Evolutionary conservation across 2,888 invertebrate genomes (phyloP).

Genomic region (Gerosis bhagava): DNA sequence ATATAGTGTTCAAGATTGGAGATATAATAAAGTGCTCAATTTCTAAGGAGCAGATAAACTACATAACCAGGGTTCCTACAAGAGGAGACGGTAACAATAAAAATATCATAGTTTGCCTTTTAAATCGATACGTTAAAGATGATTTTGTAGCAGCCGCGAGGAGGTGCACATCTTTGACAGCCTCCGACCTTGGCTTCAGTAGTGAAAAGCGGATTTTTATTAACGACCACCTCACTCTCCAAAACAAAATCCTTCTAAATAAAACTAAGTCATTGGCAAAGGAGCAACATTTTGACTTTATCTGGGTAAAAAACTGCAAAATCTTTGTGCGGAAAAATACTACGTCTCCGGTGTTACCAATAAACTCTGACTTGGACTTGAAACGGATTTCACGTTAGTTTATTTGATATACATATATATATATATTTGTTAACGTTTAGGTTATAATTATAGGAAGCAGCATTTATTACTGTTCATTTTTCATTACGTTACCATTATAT

Average conservation of each 20-base stretch:
- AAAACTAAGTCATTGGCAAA: slow-evolving; percentile 28
- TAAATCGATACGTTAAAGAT: slow-evolving; percentile 5
- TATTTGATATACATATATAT: neutral
- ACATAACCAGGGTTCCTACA: neutral
- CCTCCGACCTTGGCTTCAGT: neutral
- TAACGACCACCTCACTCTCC: slow-evolving; percentile 34
- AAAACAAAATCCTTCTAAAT: slow-evolving; percentile 33
- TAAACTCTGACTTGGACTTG: neutral
- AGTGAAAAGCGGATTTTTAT: neutral
- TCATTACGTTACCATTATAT: too few species aligned
- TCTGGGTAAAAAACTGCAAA: slow-evolving; percentile 14
- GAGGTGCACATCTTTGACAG: neutral
- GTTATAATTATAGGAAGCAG: too few species aligned
- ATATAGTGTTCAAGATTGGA: neutral
- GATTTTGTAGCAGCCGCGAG: slow-evolving; percentile 1
- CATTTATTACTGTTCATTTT: too few species aligned
- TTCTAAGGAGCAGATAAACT: neutral
- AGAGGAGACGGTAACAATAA: neutral
- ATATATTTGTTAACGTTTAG: neutral
- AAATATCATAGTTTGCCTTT: slow-evolving; percentile 4
- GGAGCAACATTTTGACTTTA: slow-evolving; percentile 7
- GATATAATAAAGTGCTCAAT: neutral
- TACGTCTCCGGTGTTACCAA: neutral
- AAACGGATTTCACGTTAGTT: neutral
- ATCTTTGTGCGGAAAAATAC: slow-evolving; percentile 12